phyloP scores from a whole-genome alignment of 92 coral and sea anemone genomes.

The Galaxea fascicularis region DNA sequence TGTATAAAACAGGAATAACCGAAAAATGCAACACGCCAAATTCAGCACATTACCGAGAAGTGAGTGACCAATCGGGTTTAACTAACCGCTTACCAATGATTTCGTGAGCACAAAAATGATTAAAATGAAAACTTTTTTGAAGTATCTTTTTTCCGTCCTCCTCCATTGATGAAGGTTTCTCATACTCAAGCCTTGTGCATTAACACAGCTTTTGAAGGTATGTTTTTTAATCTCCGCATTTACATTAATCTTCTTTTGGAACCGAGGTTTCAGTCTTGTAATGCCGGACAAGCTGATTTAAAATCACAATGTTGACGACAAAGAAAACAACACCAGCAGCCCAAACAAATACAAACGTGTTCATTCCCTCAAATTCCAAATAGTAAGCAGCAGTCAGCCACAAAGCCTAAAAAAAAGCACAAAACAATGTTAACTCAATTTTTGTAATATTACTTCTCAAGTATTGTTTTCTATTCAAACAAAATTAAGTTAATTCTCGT shows the following conservation, averaged over 20 bases:
- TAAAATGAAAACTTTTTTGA: too few species aligned
- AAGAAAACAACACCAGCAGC: conserved; percentile 84
- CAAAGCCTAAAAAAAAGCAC: conserved; percentile 65
- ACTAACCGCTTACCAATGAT: too few species aligned
- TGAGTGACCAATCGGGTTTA: too few species aligned
- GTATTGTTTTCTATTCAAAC: too few species aligned
- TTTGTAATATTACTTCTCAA: too few species aligned
- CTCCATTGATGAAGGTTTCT: too few species aligned
- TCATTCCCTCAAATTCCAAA: conserved; percentile 94
- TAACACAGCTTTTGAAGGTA: background rate
- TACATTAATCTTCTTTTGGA: conserved; percentile 8
- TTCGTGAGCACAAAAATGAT: too few species aligned
- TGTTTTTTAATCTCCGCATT: background rate
- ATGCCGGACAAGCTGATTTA: conserved; percentile 66
- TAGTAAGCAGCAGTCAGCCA: conserved; percentile 91
- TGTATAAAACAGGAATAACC: too few species aligned
- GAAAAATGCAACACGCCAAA: too few species aligned
- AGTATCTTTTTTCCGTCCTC: too few species aligned
- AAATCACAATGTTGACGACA: conserved; percentile 83
- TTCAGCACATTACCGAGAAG: too few species aligned
- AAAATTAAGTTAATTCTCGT: too few species aligned
- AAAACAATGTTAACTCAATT: background rate
- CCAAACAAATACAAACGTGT: conserved; percentile 88
- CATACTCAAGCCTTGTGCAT: background rate
- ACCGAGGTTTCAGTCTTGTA: conserved; percentile 20